A percentile compares a stretch with the other conserved stretches of the same genome.
phyloP scores from a whole-genome alignment of 2,797 vertebrate species.

The Gallinago solitaria region DNA sequence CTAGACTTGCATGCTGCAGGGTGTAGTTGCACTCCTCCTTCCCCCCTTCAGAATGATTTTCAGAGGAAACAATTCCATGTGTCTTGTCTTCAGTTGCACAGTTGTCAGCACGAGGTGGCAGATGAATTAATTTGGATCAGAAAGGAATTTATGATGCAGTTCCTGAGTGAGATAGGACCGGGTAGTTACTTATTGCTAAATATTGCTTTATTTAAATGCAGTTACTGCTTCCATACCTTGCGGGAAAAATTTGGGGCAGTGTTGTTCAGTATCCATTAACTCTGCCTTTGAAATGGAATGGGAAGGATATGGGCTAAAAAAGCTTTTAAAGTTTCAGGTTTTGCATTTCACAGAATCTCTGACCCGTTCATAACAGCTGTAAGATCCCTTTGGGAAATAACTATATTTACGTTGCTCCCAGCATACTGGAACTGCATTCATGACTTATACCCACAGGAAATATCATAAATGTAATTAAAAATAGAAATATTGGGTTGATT shows the following conservation, averaged over 20 bases:
- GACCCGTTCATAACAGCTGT: constrained; percentile 30
- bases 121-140: neutral
- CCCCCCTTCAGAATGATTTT: neutral
- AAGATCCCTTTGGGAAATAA: neutral
- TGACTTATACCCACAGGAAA: constrained; percentile 39
- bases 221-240: neutral
- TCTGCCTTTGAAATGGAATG: constrained; percentile 29
- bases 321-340: constrained; percentile 45
- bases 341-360: constrained; percentile 28
- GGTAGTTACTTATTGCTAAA: neutral
- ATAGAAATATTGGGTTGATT: constrained; percentile 13
- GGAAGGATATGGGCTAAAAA: constrained; percentile 44
- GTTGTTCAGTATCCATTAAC: constrained; percentile 33
- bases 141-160: neutral
- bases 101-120: neutral
- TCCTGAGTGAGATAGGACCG: neutral
- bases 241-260: neutral
- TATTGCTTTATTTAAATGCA: neutral
- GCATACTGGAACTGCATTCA: constrained; percentile 18
- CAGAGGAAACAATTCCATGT: neutral
- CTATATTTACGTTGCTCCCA: neutral
- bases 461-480: constrained; percentile 58
- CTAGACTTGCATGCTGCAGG: neutral
- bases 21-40: neutral
- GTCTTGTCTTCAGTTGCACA: neutral